A percentile compares a stretch with the other conserved stretches of the same genome.
Conservation (phyloP, 2,888 invertebrate genomes). For the Mylabris sibirica region DNA sequence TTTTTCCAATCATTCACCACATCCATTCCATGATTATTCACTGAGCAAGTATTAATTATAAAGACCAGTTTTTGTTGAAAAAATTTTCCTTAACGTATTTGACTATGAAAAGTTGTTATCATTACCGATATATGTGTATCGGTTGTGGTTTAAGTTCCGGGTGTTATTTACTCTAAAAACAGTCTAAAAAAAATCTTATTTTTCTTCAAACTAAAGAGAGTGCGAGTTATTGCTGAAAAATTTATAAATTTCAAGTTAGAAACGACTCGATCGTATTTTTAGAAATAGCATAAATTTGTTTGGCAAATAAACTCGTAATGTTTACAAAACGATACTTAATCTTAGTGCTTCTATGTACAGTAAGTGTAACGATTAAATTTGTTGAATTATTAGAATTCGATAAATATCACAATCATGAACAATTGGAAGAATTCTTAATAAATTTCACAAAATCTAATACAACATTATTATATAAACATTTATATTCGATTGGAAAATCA, state of each 20-base stretch:
- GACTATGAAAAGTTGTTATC: background rate
- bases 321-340: background rate
- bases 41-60: too few relatives aligned
- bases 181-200: background rate
- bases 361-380: slow-evolving; percentile 2
- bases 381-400: slow-evolving; percentile 39
- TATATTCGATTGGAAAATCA: slow-evolving; percentile 68
- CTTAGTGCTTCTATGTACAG: background rate
- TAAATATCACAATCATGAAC: slow-evolving; percentile 61
- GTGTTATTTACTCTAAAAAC: background rate
- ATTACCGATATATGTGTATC: background rate
- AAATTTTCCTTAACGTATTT: background rate
- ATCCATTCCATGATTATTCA: background rate
- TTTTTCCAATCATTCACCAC: background rate
- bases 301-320: slow-evolving; percentile 15
- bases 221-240: background rate
- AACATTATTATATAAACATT: slow-evolving; percentile 56
- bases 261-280: background rate
- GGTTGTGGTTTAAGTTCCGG: slow-evolving; percentile 6
- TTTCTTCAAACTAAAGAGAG: too few relatives aligned
- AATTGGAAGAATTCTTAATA: slow-evolving; percentile 58
- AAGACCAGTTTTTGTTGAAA: too few relatives aligned
- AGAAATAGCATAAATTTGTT: background rate
- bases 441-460: slow-evolving; percentile 55
- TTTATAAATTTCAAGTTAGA: too few relatives aligned